Evolutionary conservation across 2,797 vertebrate genomes (phyloP).

Genomic region (Oophaga sylvatica): DNA sequence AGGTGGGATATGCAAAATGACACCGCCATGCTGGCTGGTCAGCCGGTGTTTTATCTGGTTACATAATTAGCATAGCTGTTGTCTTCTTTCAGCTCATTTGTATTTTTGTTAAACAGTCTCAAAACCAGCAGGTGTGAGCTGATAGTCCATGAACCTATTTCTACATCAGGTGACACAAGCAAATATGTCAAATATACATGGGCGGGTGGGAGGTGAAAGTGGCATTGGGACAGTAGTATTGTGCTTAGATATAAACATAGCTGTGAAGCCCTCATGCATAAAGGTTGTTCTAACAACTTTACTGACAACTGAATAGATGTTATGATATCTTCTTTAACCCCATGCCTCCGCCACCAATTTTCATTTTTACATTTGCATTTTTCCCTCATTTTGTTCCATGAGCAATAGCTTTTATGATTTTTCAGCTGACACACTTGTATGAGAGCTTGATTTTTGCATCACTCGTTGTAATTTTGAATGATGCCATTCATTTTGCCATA

Average conservation of each 20-base stretch:
- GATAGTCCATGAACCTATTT: background rate
- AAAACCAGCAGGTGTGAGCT: slow-evolving; percentile 9
- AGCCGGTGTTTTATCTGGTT: background rate
- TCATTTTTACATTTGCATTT: no score
- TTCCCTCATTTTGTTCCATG: no score
- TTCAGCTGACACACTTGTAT: no score
- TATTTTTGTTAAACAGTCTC: slow-evolving; percentile 26
- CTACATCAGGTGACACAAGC: background rate
- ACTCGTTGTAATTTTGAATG: no score
- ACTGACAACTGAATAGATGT: background rate
- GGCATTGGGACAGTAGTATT: background rate
- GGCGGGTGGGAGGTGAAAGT: background rate
- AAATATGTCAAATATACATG: slow-evolving; percentile 9
- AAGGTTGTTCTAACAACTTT: background rate
- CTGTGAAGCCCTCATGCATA: background rate
- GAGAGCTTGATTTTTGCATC: no score
- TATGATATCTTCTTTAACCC: no score
- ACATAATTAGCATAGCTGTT: slow-evolving; percentile 1
- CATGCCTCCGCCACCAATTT: no score
- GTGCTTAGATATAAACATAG: background rate
- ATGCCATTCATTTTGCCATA: no score
- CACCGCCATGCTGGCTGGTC: background rate
- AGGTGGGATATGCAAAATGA: background rate
- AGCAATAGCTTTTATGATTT: no score
- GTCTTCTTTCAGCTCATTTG: background rate